Conservation (phyloP, 2,888 invertebrate species). For the Cotesia congregata region DNA sequence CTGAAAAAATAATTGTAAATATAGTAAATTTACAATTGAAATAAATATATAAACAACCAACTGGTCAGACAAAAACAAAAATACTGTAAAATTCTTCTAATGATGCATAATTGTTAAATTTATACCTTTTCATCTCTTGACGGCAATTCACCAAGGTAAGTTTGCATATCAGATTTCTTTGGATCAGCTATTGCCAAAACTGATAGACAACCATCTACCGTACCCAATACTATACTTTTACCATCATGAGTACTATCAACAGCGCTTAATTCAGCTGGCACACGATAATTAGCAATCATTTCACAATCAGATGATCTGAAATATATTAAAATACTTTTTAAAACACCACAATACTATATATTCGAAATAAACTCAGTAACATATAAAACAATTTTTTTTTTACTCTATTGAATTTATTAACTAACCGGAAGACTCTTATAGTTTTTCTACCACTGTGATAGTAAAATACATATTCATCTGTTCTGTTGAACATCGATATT, state of each 20-base stretch:
- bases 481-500: slow-evolving; percentile 93
- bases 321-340: slow-evolving; percentile 30
- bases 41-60: too few species aligned
- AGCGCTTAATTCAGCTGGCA: slow-evolving; percentile 90
- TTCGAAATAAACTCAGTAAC: neutral
- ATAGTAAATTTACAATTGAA: too few species aligned
- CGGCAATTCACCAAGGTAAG: slow-evolving; percentile 78
- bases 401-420: slow-evolving; percentile 1
- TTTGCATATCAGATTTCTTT: slow-evolving; percentile 76
- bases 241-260: slow-evolving; percentile 90
- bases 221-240: slow-evolving; percentile 86
- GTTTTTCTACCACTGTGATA: slow-evolving; percentile 97
- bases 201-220: slow-evolving; percentile 94
- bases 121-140: slow-evolving; percentile 78
- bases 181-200: slow-evolving; percentile 87
- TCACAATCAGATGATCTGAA: slow-evolving; percentile 88
- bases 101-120: neutral
- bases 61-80: too few species aligned
- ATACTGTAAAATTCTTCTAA: too few species aligned
- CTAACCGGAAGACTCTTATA: slow-evolving; percentile 88
- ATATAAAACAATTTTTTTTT: neutral
- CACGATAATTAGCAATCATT: slow-evolving; percentile 92
- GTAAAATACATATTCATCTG: slow-evolving; percentile 95
- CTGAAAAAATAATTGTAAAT: too few species aligned
- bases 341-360: neutral